phyloP scores from a whole-genome alignment of 2,113 vertebrate species.

The Laterallus jamaicensis region DNA sequence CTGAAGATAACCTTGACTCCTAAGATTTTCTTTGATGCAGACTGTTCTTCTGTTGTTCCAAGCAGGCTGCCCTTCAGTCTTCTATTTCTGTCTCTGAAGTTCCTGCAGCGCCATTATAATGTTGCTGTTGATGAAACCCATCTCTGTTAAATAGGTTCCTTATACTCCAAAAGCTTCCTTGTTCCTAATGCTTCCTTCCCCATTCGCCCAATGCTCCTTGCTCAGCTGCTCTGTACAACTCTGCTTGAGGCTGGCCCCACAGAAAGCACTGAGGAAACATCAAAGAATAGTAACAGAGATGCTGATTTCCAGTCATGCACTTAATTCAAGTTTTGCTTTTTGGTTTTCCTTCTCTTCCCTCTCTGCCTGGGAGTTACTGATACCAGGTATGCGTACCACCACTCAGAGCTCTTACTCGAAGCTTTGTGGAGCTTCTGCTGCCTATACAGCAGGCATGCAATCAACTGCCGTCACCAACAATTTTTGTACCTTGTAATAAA shows the following conservation, averaged over 20 bases:
- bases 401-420: not conserved
- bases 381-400: accelerated
- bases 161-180: not conserved
- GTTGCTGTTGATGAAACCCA: not conserved
- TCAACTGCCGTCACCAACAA: not conserved
- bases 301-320: not conserved
- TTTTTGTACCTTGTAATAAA: not conserved
- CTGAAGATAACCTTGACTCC: conserved; percentile 10
- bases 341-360: not conserved
- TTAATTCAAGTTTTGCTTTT: not conserved
- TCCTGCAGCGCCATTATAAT: not conserved
- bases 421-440: not conserved
- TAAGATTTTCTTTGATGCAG: not conserved
- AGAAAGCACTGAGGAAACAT: not conserved
- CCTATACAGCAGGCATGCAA: not conserved
- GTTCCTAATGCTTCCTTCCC: not conserved
- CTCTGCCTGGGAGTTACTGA: not conserved
- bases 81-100: conserved; percentile 5
- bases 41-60: not conserved
- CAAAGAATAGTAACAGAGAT: not conserved
- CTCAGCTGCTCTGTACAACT: not conserved
- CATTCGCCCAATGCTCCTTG: not conserved
- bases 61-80: conserved; percentile 3
- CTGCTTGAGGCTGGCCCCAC: not conserved
- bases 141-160: not conserved